Evolutionary conservation across 2,797 vertebrate species (phyloP), one percentile per base, ranked within the genome.

Genomic region (Streptopelia turtur): DNA sequence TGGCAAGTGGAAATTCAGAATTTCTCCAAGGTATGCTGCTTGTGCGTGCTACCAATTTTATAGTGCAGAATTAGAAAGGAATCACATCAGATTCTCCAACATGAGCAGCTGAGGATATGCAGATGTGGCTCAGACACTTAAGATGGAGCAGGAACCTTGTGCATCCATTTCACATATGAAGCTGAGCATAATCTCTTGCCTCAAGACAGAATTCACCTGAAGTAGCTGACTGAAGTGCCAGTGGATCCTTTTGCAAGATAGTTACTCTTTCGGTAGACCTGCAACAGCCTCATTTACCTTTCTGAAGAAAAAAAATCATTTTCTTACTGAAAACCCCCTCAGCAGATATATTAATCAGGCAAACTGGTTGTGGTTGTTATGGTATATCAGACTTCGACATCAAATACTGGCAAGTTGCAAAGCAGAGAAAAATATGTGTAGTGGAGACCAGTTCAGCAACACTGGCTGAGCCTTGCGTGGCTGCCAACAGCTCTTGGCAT

Each of bases 21-120:
- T 91, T 91, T 94, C 76, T 93, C 72, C 61, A 83, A 89, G 79
- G 64, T 91, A 35, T 66, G 50, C 41, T 52, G 16, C 45, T 85
- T 78, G 50, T 83, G 21, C 8, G 3, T 83, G 55, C 72, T 81
- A 41, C 59, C 39, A 69, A 0, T 88, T 89, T 90, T 77, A 11
- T 50, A 88, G 30, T 37, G 20, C 57, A 91, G 76, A 85, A 86
- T 87, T 75, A 66, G 72, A 66, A 39, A 69, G 47, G 47, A 87
- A 61, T 90, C 15, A 0, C 47, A 89, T 61, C 89, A 71, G 12
- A 24, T 81, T 84, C 55, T 65, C 83, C 70, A 76, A 0, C 43
- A 35, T 41, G 43, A 49, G 28, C 77, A 83, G 22, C 80, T 79
- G 76, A 66, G 82, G 33, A 41, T 68, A 50, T 68, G 31, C 65